Percentiles rank a stretch among this genome's conserved stretches.
Evolutionary conservation across 2,797 vertebrate genomes (phyloP).

Genomic region (Xenops minutus): DNA sequence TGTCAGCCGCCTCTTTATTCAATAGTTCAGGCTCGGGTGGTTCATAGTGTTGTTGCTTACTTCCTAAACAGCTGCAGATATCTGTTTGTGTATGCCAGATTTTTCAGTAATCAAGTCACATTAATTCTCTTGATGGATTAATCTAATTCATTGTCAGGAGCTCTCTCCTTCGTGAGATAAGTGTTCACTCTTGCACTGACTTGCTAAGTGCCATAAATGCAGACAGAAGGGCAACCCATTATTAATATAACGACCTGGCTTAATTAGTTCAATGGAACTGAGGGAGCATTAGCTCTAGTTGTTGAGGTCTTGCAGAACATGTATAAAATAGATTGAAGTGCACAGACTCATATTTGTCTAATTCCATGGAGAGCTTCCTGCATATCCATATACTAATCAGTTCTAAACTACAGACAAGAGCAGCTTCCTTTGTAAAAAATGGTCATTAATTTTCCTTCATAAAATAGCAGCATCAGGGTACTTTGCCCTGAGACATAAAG

Average conservation of each 20-base stretch:
- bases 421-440: constrained; percentile 5
- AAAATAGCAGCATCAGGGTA: constrained; percentile 11
- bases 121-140: constrained; percentile 57
- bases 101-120: constrained; percentile 52
- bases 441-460: constrained; percentile 20
- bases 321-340: constrained; percentile 37
- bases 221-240: constrained; percentile 28
- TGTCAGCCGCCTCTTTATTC: background rate
- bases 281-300: constrained; percentile 51
- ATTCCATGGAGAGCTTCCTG: constrained; percentile 9
- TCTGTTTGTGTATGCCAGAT: background rate
- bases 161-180: constrained; percentile 22
- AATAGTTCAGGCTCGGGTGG: background rate
- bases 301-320: constrained; percentile 23
- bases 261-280: constrained; percentile 52
- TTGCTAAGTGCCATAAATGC: constrained; percentile 61
- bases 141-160: constrained; percentile 56
- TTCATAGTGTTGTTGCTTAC: constrained; percentile 2
- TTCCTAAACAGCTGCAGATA: constrained; percentile 21
- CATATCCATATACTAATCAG: constrained; percentile 39
- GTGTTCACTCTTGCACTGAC: constrained; percentile 1
- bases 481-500: background rate
- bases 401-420: constrained; percentile 23
- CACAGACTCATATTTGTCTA: background rate
- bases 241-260: constrained; percentile 36